Percentiles rank a stretch among this genome's conserved stretches.
Evolutionary conservation across 2,113 vertebrate genomes (phyloP).

Genomic region (Brachyistius frenatus): DNA sequence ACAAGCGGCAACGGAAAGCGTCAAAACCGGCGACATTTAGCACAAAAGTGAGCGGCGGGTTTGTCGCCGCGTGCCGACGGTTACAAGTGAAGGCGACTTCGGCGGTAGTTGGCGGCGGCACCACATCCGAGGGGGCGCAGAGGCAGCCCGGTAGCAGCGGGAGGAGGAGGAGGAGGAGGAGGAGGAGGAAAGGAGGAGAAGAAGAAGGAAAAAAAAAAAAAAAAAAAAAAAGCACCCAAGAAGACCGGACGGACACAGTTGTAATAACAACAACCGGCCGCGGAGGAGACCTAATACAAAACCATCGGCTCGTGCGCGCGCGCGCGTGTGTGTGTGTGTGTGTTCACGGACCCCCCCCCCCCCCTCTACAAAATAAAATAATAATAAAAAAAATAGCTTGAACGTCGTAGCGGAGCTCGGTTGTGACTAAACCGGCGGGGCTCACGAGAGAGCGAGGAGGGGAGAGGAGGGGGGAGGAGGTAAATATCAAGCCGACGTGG

Average conservation of each 20-base stretch:
- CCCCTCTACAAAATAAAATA: too few relatives aligned
- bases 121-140: conserved; percentile 52
- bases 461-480: too few relatives aligned
- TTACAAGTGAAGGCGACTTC: conserved; percentile 76
- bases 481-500: conserved; percentile 57
- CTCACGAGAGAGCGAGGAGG: too few relatives aligned
- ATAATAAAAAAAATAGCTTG: too few relatives aligned
- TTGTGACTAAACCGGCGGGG: too few relatives aligned
- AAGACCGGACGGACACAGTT: conserved; percentile 17
- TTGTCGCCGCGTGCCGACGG: conserved; percentile 45
- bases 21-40: conserved; percentile 48
- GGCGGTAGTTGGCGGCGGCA: conserved; percentile 70
- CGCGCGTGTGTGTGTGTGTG: background rate
- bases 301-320: background rate
- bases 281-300: conserved; percentile 40
- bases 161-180: too few relatives aligned
- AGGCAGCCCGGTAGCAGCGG: conserved; percentile 27
- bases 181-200: too few relatives aligned
- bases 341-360: conserved; percentile 1
- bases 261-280: conserved; percentile 33
- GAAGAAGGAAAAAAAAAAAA: too few relatives aligned
- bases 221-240: too few relatives aligned
- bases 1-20: conserved; percentile 4
- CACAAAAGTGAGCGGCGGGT: conserved; percentile 29
- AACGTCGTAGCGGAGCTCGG: too few relatives aligned